These are phyloP conservation scores for Tuta absoluta DNA, from an alignment of 2,888 invertebrate genomes.

Conservation along the genomic window DNA sequence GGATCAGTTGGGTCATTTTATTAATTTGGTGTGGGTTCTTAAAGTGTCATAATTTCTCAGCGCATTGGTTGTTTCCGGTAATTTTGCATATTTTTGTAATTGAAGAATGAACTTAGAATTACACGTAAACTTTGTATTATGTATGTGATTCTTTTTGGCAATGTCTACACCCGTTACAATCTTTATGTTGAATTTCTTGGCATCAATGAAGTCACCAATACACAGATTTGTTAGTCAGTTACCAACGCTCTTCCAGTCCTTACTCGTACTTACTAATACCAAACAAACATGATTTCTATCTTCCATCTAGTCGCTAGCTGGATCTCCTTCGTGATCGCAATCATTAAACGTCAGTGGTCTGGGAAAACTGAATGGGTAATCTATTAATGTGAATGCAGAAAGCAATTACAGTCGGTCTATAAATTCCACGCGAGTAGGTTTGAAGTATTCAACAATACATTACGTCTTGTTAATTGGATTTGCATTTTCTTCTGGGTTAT, in stretches of 20 bases:
- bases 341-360: neutral
- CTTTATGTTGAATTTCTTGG: no score
- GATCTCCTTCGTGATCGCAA: neutral
- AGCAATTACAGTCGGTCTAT: conserved; percentile 10
- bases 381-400: conserved; percentile 2
- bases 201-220: no score
- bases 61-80: neutral
- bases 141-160: no score
- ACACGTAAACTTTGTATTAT: no score
- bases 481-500: neutral
- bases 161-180: no score
- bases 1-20: conserved; percentile 12
- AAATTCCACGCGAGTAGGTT: neutral
- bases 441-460: neutral
- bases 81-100: neutral
- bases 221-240: neutral
- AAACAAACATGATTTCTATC: neutral
- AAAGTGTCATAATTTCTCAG: conserved; percentile 4
- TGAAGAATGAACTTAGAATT: no score
- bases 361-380: conserved; percentile 2
- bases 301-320: neutral
- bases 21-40: conserved; percentile 13
- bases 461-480: neutral
- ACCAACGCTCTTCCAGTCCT: neutral
- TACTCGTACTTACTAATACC: neutral